Conservation (phyloP, 2,113 vertebrate genomes). For the Synodontis membranacea region DNA sequence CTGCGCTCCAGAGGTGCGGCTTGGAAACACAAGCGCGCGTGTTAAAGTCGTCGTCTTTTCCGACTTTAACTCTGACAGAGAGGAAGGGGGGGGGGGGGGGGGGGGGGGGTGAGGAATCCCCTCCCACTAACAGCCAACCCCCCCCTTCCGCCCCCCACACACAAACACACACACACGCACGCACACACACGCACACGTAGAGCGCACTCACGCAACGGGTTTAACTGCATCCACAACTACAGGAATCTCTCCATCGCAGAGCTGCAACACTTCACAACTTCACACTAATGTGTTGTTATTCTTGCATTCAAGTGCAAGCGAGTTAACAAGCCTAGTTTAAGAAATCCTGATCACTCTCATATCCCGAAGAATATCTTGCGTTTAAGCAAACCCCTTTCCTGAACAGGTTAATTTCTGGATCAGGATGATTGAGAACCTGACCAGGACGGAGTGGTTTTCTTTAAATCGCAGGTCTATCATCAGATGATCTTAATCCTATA, state of each 20-base stretch:
- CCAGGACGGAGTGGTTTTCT: background rate
- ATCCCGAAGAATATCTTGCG: background rate
- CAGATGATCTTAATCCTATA: background rate
- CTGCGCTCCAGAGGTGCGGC: constrained; percentile 17
- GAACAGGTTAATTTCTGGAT: background rate
- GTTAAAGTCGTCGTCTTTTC: background rate
- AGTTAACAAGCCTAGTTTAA: background rate
- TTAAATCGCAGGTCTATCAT: background rate
- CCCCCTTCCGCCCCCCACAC: no score
- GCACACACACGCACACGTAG: background rate
- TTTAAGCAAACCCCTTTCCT: no score
- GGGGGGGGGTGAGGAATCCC: constrained; percentile 3
- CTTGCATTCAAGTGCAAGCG: background rate
- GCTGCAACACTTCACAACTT: constrained; percentile 24
- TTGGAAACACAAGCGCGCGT: constrained; percentile 5
- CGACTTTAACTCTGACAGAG: background rate
- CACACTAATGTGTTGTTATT: background rate
- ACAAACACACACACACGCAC: background rate
- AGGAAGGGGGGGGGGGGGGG: background rate
- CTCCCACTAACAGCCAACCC: constrained; percentile 31
- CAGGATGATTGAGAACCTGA: background rate
- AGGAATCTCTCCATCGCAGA: constrained; percentile 9
- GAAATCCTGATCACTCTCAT: no score
- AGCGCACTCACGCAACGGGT: no score
- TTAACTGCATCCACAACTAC: constrained; percentile 5